These are phyloP conservation scores for Ophioninae sp. DNA, from an alignment of 2,888 invertebrate species.

Conservation along the genomic window DNA sequence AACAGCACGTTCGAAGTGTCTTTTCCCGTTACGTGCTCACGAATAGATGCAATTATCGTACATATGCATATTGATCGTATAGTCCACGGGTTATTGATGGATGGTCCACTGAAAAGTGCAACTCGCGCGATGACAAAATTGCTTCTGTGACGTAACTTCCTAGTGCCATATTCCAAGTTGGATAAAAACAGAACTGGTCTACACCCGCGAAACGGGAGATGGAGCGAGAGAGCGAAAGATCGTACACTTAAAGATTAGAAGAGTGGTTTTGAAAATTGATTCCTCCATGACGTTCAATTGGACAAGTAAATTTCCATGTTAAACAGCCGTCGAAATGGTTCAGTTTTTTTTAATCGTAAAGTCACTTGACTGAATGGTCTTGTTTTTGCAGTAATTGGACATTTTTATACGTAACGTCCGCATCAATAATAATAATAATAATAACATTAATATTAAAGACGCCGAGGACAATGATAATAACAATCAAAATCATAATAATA, in stretches of 20 bases:
- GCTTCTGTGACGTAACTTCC: slow-evolving; percentile 8
- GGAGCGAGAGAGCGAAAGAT: neutral
- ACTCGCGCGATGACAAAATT: slow-evolving; percentile 10
- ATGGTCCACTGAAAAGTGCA: slow-evolving; percentile 27
- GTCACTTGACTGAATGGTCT: neutral
- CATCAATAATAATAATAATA: neutral
- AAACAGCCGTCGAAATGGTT: neutral
- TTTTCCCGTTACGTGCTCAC: neutral
- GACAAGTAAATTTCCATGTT: neutral
- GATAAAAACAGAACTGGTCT: neutral
- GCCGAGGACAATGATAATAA: neutral
- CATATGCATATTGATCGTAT: neutral
- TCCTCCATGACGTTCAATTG: neutral
- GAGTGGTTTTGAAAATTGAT: neutral
- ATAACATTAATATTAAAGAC: neutral
- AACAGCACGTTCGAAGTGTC: neutral
- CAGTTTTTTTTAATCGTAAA: neutral
- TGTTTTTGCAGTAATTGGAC: neutral
- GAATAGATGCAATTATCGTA: slow-evolving; percentile 2
- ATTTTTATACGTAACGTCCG: neutral
- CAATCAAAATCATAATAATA: too few relatives aligned
- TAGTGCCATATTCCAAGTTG: neutral
- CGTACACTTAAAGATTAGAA: neutral
- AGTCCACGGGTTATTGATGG: neutral
- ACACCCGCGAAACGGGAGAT: neutral